Percentiles rank a stretch among this genome's conserved stretches.
Conservation (phyloP, 1,140 invertebrate genomes). For the Trachymyrmex septentrionalis region DNA sequence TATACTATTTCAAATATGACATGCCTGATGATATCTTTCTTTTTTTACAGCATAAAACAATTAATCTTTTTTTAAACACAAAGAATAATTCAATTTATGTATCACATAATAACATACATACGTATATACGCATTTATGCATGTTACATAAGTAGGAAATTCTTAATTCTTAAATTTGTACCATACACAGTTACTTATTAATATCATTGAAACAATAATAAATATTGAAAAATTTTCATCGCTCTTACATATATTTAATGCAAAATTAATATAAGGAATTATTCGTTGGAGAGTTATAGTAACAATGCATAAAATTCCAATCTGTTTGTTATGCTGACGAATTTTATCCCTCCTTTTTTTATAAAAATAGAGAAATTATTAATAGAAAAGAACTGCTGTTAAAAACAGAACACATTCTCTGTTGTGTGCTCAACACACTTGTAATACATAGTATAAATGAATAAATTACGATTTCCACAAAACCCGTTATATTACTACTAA, state of each 20-base stretch:
- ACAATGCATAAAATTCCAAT: conserved; percentile 48
- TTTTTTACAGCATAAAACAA: neutral
- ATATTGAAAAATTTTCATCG: conserved; percentile 49
- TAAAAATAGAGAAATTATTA: conserved; percentile 46
- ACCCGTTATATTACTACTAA: neutral
- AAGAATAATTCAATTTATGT: neutral
- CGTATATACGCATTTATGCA: conserved; percentile 57
- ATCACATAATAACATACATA: conserved; percentile 51
- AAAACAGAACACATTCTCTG: conserved; percentile 30
- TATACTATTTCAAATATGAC: neutral
- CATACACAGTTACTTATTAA: conserved; percentile 60
- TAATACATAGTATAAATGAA: conserved; percentile 64
- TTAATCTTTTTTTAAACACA: neutral
- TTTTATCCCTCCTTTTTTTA: conserved; percentile 38
- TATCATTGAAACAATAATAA: conserved; percentile 55
- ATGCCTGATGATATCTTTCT: neutral
- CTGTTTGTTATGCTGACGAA: conserved; percentile 16
- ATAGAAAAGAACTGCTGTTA: conserved; percentile 52
- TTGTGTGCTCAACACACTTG: conserved; percentile 62
- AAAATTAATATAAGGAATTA: conserved; percentile 42
- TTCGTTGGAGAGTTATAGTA: conserved; percentile 38
- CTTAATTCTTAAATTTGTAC: conserved; percentile 58
- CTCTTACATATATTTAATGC: conserved; percentile 55
- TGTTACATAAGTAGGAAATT: conserved; percentile 43
- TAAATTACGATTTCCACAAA: conserved; percentile 61